phyloP scores from a whole-genome alignment of 2,888 invertebrate species.

The Argyresthia goedartella region DNA sequence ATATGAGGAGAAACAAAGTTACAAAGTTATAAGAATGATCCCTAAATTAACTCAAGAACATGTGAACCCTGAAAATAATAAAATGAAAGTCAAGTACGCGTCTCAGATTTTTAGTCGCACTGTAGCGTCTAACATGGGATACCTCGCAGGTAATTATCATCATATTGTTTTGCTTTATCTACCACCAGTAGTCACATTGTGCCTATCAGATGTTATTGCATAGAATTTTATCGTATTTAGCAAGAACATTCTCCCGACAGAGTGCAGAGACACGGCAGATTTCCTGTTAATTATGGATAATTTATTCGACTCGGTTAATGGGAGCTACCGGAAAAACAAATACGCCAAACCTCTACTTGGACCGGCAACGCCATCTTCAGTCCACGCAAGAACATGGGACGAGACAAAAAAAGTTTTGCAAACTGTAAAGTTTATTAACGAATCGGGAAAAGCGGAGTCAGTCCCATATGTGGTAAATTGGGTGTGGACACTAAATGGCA shows the following conservation, averaged over 20 bases:
- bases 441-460: background rate
- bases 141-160: background rate
- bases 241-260: background rate
- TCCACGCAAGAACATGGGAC: background rate
- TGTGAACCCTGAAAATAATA: constrained; percentile 7
- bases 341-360: background rate
- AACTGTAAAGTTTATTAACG: constrained; percentile 13
- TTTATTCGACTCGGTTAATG: background rate
- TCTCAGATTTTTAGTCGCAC: constrained; percentile 9
- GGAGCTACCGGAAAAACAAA: background rate
- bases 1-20: constrained; percentile 2
- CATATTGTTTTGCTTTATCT: background rate
- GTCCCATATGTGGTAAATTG: constrained; percentile 14
- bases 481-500: constrained; percentile 6
- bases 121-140: constrained; percentile 6
- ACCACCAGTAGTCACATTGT: background rate
- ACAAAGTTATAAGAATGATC: constrained; percentile 7
- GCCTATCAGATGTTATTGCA: no score
- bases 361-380: background rate
- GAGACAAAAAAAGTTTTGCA: background rate
- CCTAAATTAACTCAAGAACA: constrained; percentile 10
- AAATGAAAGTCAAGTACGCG: constrained; percentile 11
- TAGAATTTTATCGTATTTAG: no score
- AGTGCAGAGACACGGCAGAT: background rate
- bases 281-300: background rate